phyloP scores from a whole-genome alignment of 53 echinoderm and acorn worm genomes.

The Paracentrotus lividus region DNA sequence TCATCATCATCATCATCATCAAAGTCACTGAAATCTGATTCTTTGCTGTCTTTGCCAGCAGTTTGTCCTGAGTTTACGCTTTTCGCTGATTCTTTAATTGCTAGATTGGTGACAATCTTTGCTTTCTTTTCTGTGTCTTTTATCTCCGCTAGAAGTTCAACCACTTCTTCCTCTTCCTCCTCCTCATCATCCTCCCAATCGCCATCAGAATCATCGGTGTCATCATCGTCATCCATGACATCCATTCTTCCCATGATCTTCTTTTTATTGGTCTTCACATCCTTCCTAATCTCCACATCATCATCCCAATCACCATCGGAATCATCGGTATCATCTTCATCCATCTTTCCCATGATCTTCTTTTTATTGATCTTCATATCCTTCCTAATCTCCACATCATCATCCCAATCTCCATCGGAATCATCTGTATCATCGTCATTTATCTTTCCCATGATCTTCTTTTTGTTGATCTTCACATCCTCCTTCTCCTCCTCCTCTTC shows the following conservation, averaged over 20 bases:
- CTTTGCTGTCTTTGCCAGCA: neutral
- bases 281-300: slow-evolving; percentile 24
- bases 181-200: slow-evolving; percentile 52
- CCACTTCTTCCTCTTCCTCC: slow-evolving; percentile 53
- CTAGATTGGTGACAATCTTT: neutral
- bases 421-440: neutral
- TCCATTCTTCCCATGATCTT: slow-evolving; percentile 43
- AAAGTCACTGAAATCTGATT: slow-evolving; percentile 14
- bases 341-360: slow-evolving; percentile 39
- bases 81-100: slow-evolving; percentile 12
- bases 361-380: slow-evolving; percentile 15
- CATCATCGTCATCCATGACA: slow-evolving; percentile 29
- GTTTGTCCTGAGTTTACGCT: neutral
- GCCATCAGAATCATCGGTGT: neutral
- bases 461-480: slow-evolving; percentile 7
- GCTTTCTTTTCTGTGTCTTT: slow-evolving; percentile 29
- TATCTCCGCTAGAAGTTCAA: slow-evolving; percentile 35
- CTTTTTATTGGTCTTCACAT: slow-evolving; percentile 11
- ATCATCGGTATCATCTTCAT: slow-evolving; percentile 18
- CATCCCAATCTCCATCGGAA: neutral
- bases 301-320: slow-evolving; percentile 49
- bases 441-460: slow-evolving; percentile 27
- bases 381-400: neutral
- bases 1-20: slow-evolving; percentile 10
- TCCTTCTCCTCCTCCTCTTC: slow-evolving; percentile 30